Conservation (phyloP, 1,140 invertebrate genomes). For the Bombus picipes region DNA sequence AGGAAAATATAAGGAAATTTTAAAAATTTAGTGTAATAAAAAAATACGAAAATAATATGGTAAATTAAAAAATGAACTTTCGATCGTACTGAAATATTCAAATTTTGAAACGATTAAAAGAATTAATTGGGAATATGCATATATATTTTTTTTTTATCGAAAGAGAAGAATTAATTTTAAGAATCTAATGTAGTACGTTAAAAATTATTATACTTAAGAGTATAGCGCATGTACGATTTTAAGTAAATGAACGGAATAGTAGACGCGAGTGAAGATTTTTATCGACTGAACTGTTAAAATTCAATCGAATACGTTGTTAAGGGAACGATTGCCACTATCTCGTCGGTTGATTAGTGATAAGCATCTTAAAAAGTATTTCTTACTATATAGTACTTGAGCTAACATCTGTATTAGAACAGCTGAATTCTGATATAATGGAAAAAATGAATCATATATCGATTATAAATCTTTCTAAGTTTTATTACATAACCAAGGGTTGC, state of each 20-base stretch:
- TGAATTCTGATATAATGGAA: not conserved
- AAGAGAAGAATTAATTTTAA: not conserved
- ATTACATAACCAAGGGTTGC: not conserved
- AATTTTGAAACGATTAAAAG: no score
- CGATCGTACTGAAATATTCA: no score
- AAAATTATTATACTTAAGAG: not conserved
- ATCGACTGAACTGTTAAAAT: not conserved
- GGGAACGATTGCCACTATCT: not conserved
- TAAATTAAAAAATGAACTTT: no score
- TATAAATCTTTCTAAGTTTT: not conserved
- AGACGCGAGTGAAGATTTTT: no score
- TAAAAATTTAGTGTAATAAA: no score
- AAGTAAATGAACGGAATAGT: no score
- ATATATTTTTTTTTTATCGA: not conserved
- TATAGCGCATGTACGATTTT: no score
- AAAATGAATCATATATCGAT: no score
- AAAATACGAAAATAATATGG: no score
- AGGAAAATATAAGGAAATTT: no score
- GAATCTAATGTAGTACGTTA: not conserved
- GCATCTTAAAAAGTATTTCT: not conserved
- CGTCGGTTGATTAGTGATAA: not conserved
- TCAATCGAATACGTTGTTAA: not conserved
- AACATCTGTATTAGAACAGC: slow-evolving; percentile 33
- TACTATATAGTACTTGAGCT: not conserved
- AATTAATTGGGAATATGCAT: no score